Evolutionary conservation across 2,888 invertebrate genomes (phyloP), one percentile per base, ranked within the genome.

Genomic region (Drosophila phalerata): DNA sequence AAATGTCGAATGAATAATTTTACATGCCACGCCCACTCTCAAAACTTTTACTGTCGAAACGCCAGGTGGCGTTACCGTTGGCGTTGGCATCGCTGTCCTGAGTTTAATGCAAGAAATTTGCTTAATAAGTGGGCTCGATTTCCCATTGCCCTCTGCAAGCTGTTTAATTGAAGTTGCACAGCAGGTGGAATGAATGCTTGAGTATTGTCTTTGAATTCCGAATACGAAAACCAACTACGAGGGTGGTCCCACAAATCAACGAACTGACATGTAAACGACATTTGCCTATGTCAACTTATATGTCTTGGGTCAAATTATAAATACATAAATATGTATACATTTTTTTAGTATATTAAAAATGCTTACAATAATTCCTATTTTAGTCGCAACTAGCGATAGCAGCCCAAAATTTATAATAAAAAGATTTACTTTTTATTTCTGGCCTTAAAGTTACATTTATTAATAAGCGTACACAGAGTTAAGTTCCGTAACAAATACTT

Each of bases 1-100:
- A 87, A 85, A 79, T 74, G 75, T 76, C 77, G 82, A 87, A 89
- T 85, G 89, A 85, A 85, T 89, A 87, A 85, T 89, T 89, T 85
- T 79, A 69, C 68, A 65, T 67, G 89, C 73, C 87, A 71, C 73
- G 48, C 53, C 48, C 60, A 70, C 65, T 52, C 64, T 45, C 48
- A 64, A 79, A 84, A 79, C 73, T 86, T 83, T 88, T 73, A 72
- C 71, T 66, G 65, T 61, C 25, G 28, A 37, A 37, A 43, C 25
- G 43, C 17, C 55, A 62, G 58, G 65, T 57, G 71, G 61, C 69
- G 64, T 9, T 56, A 71, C 53, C 69, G 64, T 13, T 53, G 71
- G 57, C 67, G 62, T 13, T 53, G 75, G 61, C 69, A 62, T 13
- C 57, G 51, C 45, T 45, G 63, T 10, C 55, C 52, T 72, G 42